A percentile compares a stretch with the other conserved stretches of the same genome.
Evolutionary conservation across 2,888 invertebrate genomes (phyloP).

Genomic region (Melikaiella ostensackeni): DNA sequence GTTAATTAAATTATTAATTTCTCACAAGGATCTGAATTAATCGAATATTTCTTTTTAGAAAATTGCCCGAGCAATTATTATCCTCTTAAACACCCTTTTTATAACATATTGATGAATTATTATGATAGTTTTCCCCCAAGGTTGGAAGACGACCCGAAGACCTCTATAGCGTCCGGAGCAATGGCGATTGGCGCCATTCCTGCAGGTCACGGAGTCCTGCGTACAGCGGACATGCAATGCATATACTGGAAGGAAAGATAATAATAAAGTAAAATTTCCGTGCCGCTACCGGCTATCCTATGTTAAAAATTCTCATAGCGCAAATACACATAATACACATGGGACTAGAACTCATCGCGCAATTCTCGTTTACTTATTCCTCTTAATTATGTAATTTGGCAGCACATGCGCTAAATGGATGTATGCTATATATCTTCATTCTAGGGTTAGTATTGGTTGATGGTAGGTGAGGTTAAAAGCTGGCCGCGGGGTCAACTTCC

Average conservation of each 20-base stretch:
- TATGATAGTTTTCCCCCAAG: not conserved
- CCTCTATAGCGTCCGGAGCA: conserved; percentile 18
- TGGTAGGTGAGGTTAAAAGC: conserved; percentile 50
- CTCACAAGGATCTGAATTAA: not conserved
- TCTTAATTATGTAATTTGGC: conserved; percentile 62
- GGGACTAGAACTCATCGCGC: conserved; percentile 30
- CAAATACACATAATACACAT: conserved; percentile 12
- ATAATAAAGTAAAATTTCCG: conserved; percentile 37
- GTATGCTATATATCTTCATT: conserved; percentile 38
- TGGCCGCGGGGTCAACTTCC: conserved; percentile 67
- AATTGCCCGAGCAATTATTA: not conserved
- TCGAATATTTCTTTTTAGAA: not conserved
- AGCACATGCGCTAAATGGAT: conserved; percentile 52
- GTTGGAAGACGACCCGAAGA: conserved; percentile 12
- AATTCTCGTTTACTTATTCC: conserved; percentile 59
- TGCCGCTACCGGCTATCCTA: not conserved
- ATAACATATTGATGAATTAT: conserved; percentile 3
- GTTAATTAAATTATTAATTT: conserved; percentile 13
- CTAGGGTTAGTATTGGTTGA: conserved; percentile 45
- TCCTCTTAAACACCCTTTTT: not conserved
- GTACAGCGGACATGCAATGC: conserved; percentile 22
- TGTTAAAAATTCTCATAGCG: not conserved
- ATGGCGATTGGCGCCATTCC: conserved; percentile 30
- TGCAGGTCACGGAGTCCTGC: conserved; percentile 28
- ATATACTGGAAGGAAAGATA: conserved; percentile 7